Conservation (phyloP, 2,113 vertebrate genomes). For the Copsychus sechellarum region DNA sequence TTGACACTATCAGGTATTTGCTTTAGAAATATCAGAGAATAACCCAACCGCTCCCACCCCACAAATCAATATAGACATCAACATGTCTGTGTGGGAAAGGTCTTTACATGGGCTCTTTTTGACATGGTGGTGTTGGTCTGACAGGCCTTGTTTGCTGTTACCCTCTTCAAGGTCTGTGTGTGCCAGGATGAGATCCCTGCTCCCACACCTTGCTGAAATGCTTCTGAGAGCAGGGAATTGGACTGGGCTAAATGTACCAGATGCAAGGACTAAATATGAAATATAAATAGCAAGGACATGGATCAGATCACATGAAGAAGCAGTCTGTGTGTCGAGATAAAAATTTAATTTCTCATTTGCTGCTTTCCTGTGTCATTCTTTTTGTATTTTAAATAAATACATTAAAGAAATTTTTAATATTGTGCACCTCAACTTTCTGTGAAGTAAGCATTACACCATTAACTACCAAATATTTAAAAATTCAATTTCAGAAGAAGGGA, state of each 20-base stretch:
- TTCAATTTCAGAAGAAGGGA: background rate
- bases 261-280: background rate
- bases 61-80: background rate
- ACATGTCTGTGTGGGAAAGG: background rate
- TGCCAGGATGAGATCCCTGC: background rate
- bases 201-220: background rate
- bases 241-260: background rate
- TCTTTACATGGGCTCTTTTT: background rate
- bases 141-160: fast-evolving
- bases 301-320: background rate
- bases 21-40: background rate
- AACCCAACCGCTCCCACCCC: background rate
- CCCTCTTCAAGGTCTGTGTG: background rate
- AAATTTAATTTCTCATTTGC: background rate
- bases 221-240: background rate
- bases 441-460: background rate
- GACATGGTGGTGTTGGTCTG: background rate
- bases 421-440: background rate
- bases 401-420: background rate
- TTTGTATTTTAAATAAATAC: background rate
- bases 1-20: background rate
- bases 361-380: background rate
- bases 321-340: background rate
- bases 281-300: background rate
- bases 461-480: background rate